These are phyloP conservation scores for Teleiodes luculella DNA, from an alignment of 2,888 invertebrate genomes.

Conservation along the genomic window DNA sequence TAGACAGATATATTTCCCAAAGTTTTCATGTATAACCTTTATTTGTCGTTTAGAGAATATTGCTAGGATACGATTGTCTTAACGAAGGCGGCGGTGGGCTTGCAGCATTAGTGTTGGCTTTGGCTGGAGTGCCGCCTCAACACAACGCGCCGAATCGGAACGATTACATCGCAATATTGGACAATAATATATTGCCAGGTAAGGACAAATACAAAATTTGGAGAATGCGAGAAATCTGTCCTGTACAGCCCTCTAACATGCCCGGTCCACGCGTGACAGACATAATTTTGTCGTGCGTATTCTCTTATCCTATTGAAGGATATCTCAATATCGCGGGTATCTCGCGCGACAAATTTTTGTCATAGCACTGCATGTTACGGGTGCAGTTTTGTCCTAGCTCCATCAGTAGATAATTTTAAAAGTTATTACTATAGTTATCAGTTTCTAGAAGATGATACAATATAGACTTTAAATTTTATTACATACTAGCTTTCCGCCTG, in stretches of 20 bases:
- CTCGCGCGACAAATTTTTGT: too few relatives aligned
- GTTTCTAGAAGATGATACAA: too few relatives aligned
- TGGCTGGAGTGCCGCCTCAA: background rate
- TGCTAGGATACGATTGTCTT: constrained; percentile 6
- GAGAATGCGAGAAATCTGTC: background rate
- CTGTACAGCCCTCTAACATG: too few relatives aligned
- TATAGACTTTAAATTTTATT: too few relatives aligned
- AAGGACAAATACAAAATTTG: background rate
- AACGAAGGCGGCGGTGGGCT: background rate
- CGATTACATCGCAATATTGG: background rate
- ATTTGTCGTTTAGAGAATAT: background rate
- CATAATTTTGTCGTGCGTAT: too few relatives aligned
- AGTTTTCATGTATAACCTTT: background rate
- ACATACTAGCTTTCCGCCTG: too few relatives aligned
- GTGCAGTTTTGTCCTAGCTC: background rate
- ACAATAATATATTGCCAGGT: constrained; percentile 3
- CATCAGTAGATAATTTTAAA: background rate
- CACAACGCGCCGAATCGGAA: constrained; percentile 8
- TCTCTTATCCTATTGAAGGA: too few relatives aligned
- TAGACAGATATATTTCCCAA: too few relatives aligned
- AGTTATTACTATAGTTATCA: background rate
- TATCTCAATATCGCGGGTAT: too few relatives aligned
- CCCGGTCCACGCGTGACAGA: too few relatives aligned
- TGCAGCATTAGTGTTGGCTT: background rate
- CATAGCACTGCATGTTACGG: too few relatives aligned